Evolutionary conservation across 2,797 vertebrate genomes (phyloP).

Genomic region (Sebastes hopkinsi): DNA sequence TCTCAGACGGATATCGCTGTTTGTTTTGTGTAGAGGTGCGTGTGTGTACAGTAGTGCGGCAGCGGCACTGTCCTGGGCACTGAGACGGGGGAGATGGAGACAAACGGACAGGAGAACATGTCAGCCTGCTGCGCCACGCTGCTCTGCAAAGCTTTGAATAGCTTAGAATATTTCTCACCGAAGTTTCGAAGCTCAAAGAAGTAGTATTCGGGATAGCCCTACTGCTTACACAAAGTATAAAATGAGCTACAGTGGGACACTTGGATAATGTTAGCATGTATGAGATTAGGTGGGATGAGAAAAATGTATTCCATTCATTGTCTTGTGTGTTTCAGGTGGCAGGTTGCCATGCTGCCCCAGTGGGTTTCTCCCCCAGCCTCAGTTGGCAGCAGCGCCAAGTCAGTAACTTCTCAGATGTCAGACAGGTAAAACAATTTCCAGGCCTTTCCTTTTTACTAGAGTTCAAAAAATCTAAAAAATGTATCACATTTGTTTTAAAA

Average conservation of each 20-base stretch:
- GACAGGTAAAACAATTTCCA: slow-evolving; percentile 84
- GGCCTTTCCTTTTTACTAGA: not conserved
- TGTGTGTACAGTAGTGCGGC: no score
- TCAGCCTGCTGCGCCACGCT: no score
- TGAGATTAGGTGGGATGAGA: not conserved
- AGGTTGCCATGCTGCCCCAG: slow-evolving; percentile 91
- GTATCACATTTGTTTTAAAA: not conserved
- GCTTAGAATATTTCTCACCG: no score
- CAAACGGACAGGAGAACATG: no score
- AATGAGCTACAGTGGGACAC: not conserved
- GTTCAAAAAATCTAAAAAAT: not conserved
- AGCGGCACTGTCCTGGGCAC: no score
- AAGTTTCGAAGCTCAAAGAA: no score
- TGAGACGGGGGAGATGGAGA: no score
- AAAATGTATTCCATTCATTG: not conserved
- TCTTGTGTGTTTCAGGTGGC: slow-evolving; percentile 81
- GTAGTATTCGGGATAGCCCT: no score
- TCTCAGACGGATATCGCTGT: no score
- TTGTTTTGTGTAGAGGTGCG: no score
- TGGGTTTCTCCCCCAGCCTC: slow-evolving; percentile 90
- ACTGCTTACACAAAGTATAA: not conserved
- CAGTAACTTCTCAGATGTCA: slow-evolving; percentile 89
- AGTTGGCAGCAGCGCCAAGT: slow-evolving; percentile 95
- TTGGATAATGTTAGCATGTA: not conserved
- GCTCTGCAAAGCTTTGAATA: no score